Evolutionary conservation across 2,888 invertebrate genomes (phyloP).

Genomic region (Macrophya alboannulata): DNA sequence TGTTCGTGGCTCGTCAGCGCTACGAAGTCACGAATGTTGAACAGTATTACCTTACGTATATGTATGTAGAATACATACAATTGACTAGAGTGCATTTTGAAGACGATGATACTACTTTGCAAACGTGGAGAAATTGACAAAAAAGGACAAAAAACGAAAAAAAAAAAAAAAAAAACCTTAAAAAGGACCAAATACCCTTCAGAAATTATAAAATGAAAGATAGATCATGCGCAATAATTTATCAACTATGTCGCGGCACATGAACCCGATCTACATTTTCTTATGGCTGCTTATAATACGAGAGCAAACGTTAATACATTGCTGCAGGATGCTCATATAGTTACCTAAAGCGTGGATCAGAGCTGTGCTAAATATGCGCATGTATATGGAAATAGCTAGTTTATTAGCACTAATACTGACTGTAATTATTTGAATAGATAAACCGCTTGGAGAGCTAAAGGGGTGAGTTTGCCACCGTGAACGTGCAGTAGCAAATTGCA

Average conservation of each 20-base stretch:
- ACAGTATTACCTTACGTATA: not conserved
- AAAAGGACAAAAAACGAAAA: not conserved
- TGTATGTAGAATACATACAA: not conserved
- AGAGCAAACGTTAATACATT: conserved; percentile 14
- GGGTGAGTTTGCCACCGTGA: conserved; percentile 41
- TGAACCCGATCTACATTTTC: not conserved
- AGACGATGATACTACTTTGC: not conserved
- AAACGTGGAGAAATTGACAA: not conserved
- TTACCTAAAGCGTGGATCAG: conserved; percentile 13
- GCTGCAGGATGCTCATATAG: not conserved
- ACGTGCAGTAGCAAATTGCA: conserved; percentile 31
- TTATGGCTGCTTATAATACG: not conserved
- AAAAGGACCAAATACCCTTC: not conserved
- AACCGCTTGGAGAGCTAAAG: conserved; percentile 50
- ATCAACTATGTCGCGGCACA: not conserved
- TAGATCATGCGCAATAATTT: not conserved
- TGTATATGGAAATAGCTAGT: conserved; percentile 47
- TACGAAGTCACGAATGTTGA: conserved; percentile 48
- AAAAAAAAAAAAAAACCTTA: too few species aligned
- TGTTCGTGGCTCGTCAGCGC: conserved; percentile 32
- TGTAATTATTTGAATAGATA: conserved; percentile 55
- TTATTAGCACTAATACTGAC: conserved; percentile 51
- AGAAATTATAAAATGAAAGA: not conserved
- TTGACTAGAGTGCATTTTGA: conserved; percentile 8
- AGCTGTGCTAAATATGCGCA: conserved; percentile 43